Conservation (phyloP, 2,888 invertebrate genomes). For the Aleiodes alternator region DNA sequence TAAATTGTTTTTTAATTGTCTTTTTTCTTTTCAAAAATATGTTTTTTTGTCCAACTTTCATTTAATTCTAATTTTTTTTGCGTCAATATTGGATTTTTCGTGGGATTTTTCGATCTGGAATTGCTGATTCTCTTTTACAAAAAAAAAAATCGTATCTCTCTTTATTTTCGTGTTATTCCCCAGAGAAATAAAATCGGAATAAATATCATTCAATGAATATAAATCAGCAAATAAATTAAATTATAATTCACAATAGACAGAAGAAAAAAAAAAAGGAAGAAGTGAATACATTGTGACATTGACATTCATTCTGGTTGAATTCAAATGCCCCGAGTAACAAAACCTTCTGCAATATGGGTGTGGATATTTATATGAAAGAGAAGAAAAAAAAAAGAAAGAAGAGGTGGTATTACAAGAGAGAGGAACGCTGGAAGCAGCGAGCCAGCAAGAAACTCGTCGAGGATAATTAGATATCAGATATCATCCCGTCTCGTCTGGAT, state of each 20-base stretch:
- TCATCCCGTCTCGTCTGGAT: conserved; percentile 48
- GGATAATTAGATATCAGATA: conserved; percentile 62
- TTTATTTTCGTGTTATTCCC: too few relatives aligned
- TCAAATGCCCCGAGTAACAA: conserved; percentile 3
- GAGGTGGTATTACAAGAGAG: conserved; percentile 13
- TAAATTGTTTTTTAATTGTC: too few relatives aligned
- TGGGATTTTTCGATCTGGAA: too few relatives aligned
- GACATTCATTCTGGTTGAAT: not conserved
- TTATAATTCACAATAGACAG: not conserved
- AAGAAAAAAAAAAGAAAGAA: not conserved
- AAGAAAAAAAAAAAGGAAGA: too few relatives aligned
- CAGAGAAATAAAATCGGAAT: too few relatives aligned
- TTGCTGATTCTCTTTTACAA: too few relatives aligned
- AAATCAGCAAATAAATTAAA: too few relatives aligned
- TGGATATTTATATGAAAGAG: conserved; percentile 1
- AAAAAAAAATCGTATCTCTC: not conserved
- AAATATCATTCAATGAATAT: not conserved
- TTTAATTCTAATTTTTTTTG: too few relatives aligned
- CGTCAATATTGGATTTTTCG: too few relatives aligned
- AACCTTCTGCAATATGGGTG: conserved; percentile 19
- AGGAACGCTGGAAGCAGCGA: conserved; percentile 14
- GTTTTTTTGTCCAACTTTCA: too few relatives aligned
- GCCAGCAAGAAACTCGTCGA: conserved; percentile 53
- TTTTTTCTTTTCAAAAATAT: too few relatives aligned
- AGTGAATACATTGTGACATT: conserved; percentile 9